A percentile compares a stretch with the other conserved stretches of the same genome.
These are phyloP conservation scores for Odontesthes bonariensis DNA, from an alignment of 2,113 vertebrate genomes.

Conservation along the genomic window DNA sequence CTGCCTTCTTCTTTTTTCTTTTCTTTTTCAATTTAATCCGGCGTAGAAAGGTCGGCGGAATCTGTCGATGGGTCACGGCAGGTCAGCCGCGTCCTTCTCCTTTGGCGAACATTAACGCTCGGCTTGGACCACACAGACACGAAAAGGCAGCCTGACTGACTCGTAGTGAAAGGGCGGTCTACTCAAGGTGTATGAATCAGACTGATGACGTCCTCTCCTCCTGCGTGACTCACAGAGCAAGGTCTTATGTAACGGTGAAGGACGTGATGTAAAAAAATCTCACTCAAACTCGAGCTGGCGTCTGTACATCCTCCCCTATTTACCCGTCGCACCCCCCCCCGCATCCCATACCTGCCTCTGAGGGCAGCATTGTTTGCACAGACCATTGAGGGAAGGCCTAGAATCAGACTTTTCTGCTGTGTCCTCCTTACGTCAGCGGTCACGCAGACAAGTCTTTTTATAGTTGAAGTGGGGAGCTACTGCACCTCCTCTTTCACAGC, in stretches of 20 bases:
- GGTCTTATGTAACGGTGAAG: constrained; percentile 77
- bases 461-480: not conserved
- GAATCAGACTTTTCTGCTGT: constrained; percentile 26
- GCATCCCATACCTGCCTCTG: constrained; percentile 17
- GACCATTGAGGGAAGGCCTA: constrained; percentile 14
- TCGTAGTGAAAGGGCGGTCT: constrained; percentile 33
- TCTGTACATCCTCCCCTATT: constrained; percentile 35
- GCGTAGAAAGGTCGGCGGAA: not conserved
- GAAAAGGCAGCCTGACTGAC: constrained; percentile 15
- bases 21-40: constrained; percentile 6
- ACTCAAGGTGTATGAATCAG: constrained; percentile 63
- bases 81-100: not conserved
- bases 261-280: constrained; percentile 67
- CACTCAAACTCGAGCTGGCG: constrained; percentile 39
- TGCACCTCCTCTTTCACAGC: not conserved
- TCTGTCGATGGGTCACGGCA: no score
- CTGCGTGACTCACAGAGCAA: constrained; percentile 71
- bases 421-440: constrained; percentile 15
- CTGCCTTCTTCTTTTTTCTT: not conserved
- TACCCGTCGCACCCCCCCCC: constrained; percentile 4
- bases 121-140: not conserved
- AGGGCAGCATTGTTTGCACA: constrained; percentile 52
- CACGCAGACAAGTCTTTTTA: constrained; percentile 10
- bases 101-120: constrained; percentile 2
- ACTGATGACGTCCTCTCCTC: constrained; percentile 62